Percentiles rank a stretch among this genome's conserved stretches.
phyloP scores from a whole-genome alignment of 2,113 vertebrate species.

The Dicrurus megarhynchus region DNA sequence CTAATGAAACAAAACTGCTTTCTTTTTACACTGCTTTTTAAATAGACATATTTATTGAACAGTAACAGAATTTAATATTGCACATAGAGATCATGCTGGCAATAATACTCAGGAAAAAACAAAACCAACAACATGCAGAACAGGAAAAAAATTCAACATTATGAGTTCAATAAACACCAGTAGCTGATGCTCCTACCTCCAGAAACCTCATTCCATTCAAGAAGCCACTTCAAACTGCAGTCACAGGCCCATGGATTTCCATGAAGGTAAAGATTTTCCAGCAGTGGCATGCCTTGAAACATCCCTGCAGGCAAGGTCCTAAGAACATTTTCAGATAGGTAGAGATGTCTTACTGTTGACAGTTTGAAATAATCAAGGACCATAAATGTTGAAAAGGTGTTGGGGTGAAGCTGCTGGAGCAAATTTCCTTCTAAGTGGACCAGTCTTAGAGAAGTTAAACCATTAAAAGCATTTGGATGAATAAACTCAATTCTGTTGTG shows the following conservation, averaged over 20 bases:
- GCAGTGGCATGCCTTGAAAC: conserved; percentile 75
- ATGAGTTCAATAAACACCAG: neutral
- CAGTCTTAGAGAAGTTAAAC: conserved; percentile 82
- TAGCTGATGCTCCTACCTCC: conserved; percentile 71
- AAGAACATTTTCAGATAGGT: conserved; percentile 86
- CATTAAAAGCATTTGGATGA: conserved; percentile 86
- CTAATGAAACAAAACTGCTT: neutral
- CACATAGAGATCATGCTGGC: neutral
- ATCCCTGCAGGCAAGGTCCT: conserved; percentile 68
- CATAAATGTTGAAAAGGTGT: conserved; percentile 83
- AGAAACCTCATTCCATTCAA: conserved; percentile 74
- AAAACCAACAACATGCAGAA: neutral
- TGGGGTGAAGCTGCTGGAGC: conserved; percentile 83
- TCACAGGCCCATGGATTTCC: conserved; percentile 91
- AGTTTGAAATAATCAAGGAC: conserved; percentile 78
- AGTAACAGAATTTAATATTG: neutral
- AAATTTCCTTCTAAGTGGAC: conserved; percentile 90
- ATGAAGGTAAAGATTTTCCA: conserved; percentile 88
- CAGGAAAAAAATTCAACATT: neutral
- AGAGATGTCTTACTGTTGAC: conserved; percentile 86
- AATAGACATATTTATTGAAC: neutral
- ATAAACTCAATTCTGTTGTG: conserved; percentile 89
- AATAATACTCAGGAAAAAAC: neutral
- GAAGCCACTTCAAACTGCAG: conserved; percentile 82
- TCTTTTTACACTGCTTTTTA: neutral